These are phyloP conservation scores for Parnassius mnemosyne DNA, from an alignment of 2,888 invertebrate species.

Conservation along the genomic window DNA sequence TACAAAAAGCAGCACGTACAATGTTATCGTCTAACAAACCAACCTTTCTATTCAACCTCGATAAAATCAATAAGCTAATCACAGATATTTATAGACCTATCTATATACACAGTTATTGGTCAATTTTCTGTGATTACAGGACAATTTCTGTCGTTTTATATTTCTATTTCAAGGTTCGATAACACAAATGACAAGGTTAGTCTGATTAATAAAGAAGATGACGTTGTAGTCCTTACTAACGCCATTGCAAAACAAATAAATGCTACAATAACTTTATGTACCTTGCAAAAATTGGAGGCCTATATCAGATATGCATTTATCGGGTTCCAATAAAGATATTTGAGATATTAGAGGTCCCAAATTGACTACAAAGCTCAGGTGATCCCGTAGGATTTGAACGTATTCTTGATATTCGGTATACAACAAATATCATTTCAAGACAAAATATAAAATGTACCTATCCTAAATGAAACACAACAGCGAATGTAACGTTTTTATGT, in stretches of 20 bases:
- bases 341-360: conserved; percentile 1
- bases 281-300: neutral
- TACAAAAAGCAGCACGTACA: conserved; percentile 6
- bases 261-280: conserved; percentile 8
- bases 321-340: neutral
- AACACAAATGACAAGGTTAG: conserved; percentile 36
- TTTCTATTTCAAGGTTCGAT: conserved; percentile 38
- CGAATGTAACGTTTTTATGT: too few relatives aligned
- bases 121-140: conserved; percentile 25
- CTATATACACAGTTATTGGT: conserved; percentile 11
- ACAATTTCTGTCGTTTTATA: conserved; percentile 37
- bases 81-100: conserved; percentile 10
- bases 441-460: too few relatives aligned
- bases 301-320: conserved; percentile 2
- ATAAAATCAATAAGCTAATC: conserved; percentile 13
- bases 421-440: neutral
- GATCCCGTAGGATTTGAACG: neutral
- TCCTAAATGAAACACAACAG: too few relatives aligned
- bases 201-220: conserved; percentile 13
- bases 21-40: conserved; percentile 19
- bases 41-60: conserved; percentile 18
- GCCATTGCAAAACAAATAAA: conserved; percentile 21
- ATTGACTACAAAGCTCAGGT: conserved; percentile 4
- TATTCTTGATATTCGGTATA: neutral
- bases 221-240: conserved; percentile 7